Evolutionary conservation across 2,113 vertebrate genomes (phyloP).

Genomic region (Peucedramus taeniatus): DNA sequence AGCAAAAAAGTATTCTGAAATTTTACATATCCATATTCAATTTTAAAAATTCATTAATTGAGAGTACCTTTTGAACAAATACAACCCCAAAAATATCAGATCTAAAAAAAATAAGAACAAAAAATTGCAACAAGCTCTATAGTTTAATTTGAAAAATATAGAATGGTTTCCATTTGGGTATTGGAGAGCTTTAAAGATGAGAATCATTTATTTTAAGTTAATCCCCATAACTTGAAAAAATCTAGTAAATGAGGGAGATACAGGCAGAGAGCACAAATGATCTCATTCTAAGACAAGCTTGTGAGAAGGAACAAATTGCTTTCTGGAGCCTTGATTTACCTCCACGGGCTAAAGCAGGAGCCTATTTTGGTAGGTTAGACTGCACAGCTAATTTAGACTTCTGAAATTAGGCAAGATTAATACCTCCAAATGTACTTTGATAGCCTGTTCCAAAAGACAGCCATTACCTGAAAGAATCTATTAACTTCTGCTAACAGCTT

Average conservation of each 20-base stretch:
- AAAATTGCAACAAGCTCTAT: background rate
- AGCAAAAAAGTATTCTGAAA: background rate
- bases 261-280: background rate
- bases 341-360: background rate
- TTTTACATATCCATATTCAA: background rate
- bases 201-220: background rate
- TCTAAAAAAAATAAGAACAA: background rate
- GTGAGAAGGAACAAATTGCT: background rate
- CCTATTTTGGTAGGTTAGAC: background rate
- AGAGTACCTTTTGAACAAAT: background rate
- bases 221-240: background rate
- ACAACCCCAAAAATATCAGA: background rate
- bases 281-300: background rate
- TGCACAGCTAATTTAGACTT: background rate
- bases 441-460: background rate
- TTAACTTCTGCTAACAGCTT: background rate
- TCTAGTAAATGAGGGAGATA: background rate
- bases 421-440: background rate
- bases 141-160: background rate
- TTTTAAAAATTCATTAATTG: background rate
- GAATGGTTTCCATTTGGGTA: background rate
- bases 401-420: background rate
- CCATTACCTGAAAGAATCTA: background rate
- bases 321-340: background rate
- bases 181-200: background rate